Evolutionary conservation across 2,797 vertebrate genomes (phyloP).

Genomic region (Oreochromis mossambicus): DNA sequence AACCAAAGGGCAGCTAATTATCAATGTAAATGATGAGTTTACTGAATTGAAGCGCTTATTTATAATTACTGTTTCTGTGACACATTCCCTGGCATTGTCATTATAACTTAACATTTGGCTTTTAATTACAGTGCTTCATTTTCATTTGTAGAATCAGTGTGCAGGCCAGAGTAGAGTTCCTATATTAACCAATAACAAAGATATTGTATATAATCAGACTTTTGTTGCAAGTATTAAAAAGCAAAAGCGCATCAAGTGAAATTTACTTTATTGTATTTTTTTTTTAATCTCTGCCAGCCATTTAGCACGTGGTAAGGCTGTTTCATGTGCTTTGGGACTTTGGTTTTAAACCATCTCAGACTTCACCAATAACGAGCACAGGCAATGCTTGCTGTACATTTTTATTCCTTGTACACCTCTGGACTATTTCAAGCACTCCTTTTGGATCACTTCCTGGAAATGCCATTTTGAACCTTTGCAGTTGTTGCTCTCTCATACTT

Average conservation of each 20-base stretch:
- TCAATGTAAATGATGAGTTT: neutral
- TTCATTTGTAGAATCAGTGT: neutral
- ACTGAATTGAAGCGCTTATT: neutral
- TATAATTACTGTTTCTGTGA: neutral
- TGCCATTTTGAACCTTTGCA: too few relatives aligned
- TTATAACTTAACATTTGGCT: neutral
- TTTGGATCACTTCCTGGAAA: too few relatives aligned
- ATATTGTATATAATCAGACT: neutral
- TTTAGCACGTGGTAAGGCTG: fast-evolving
- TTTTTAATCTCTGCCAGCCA: neutral
- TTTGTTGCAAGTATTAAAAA: neutral
- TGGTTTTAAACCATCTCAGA: neutral
- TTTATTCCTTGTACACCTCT: too few relatives aligned
- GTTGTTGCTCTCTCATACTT: too few relatives aligned
- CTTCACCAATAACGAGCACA: neutral
- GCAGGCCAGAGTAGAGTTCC: neutral
- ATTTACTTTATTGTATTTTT: neutral
- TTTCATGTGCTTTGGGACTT: neutral
- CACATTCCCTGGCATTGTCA: neutral
- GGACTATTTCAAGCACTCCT: too few relatives aligned
- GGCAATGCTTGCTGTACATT: fast-evolving
- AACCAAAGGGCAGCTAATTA: neutral
- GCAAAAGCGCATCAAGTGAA: neutral
- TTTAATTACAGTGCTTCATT: neutral
- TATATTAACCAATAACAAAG: neutral